Evolutionary conservation across 2,888 invertebrate species (phyloP), one percentile per base, ranked within the genome.

Genomic region (Arge pagana): DNA sequence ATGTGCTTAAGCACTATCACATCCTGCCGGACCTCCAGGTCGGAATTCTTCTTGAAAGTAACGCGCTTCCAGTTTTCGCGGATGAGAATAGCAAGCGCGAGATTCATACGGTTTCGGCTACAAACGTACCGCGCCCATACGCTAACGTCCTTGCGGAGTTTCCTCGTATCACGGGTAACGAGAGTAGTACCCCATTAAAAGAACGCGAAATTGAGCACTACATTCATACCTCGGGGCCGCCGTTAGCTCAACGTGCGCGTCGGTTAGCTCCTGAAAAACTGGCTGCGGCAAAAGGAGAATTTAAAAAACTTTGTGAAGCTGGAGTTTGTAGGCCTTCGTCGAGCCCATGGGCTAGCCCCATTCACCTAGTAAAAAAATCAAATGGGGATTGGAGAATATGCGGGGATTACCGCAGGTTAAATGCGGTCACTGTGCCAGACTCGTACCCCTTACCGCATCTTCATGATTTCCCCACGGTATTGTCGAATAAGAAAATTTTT

Each of bases 301-400:
- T 76, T 55, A 35, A 57, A 3, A 3, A 35, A 0, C 67, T 76
- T 69, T 53, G 67, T 5, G 64, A 76, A 15, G 54, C 63, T 15
- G 78, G 76, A 0, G 74, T 78, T 8, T 74, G 74, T 26, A 61
- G 76, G 3, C 77, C 74, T 0, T 78, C 77, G 0, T 68, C 66
- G 3, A 74, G 74, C 28, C 56, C 62, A 2, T 78, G 74, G 76
- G 63, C 76, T 0, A 72, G 66, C 35, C 78, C 73, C 1, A 56
- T 78, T 0, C 71, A 68, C 48, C 39, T 70, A 28, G 67, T 61
- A 1, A 49, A 50, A 7, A 74, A 68, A 48, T 61, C 60, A 35
- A 28, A 50, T 28, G 66, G 60, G 2, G 48, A 54, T 0, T 57
- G 64, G 59, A 39, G 63, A 23, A 51, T 57, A 1, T 67, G 67